Percentiles rank a stretch among this genome's conserved stretches.
Conservation (phyloP, 2,797 vertebrate species). For the Scolopax bukidnonensis region DNA sequence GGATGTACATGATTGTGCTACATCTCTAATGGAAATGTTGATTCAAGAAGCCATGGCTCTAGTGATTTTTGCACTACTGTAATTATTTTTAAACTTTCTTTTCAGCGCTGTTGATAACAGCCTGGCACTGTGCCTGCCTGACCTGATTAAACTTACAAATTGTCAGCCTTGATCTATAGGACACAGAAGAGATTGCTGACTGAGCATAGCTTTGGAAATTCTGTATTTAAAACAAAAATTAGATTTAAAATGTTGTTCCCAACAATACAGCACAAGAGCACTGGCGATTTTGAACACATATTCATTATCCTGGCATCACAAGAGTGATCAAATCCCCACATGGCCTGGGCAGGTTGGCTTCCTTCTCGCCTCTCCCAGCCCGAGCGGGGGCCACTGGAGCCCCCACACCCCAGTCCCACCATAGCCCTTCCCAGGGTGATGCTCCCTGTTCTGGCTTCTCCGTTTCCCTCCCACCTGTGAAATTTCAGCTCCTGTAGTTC, state of each 20-base stretch:
- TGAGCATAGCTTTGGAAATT: constrained; percentile 64
- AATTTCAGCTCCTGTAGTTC: neutral
- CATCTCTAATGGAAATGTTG: constrained; percentile 70
- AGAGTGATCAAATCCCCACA: neutral
- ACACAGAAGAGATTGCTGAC: constrained; percentile 66
- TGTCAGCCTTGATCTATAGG: constrained; percentile 76
- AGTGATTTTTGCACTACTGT: constrained; percentile 60
- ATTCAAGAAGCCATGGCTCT: constrained; percentile 64
- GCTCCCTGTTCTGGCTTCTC: neutral
- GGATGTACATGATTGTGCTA: constrained; percentile 37
- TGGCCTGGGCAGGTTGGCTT: neutral
- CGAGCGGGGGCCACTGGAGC: neutral
- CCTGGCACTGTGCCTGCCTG: constrained; percentile 71
- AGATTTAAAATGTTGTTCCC: constrained; percentile 50
- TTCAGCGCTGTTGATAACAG: constrained; percentile 61
- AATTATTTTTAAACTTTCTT: constrained; percentile 77
- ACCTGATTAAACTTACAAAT: constrained; percentile 79
- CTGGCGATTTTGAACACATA: neutral
- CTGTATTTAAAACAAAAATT: constrained; percentile 62
- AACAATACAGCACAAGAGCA: neutral
- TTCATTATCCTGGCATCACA: neutral
- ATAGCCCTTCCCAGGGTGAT: fast-evolving
- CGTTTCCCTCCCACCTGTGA: neutral
- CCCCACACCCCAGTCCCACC: neutral
- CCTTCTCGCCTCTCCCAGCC: neutral